phyloP scores from a whole-genome alignment of 2,888 invertebrate species.

The Apodemia hepburni region DNA sequence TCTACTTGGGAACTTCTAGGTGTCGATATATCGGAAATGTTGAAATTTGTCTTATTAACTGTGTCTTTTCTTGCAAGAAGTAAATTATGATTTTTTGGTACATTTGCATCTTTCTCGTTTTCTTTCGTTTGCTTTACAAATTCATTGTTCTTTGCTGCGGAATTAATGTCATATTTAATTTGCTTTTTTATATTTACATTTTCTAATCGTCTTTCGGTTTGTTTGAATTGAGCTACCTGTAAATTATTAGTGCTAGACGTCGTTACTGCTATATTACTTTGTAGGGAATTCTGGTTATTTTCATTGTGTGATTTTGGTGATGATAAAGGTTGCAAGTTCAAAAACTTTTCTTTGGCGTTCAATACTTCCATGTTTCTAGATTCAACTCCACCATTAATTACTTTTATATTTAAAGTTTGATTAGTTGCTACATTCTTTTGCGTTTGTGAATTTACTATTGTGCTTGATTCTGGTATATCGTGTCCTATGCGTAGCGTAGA shows the following conservation, averaged over 20 bases:
- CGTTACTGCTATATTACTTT: neutral
- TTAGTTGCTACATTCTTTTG: neutral
- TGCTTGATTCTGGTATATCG: slow-evolving; percentile 1
- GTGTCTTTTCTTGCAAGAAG: neutral
- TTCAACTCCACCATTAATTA: neutral
- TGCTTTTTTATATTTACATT: neutral
- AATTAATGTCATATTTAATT: neutral
- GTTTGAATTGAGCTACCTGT: neutral
- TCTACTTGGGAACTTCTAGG: neutral
- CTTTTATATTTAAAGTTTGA: neutral
- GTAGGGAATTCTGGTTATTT: neutral
- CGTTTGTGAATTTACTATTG: neutral
- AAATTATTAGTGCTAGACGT: neutral
- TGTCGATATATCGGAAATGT: neutral
- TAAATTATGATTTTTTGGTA: neutral
- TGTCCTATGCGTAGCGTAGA: slow-evolving; percentile 60
- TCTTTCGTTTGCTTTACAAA: neutral
- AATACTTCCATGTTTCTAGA: neutral
- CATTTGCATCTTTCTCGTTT: neutral
- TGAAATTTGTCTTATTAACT: neutral
- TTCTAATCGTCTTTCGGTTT: neutral
- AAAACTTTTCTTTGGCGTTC: slow-evolving; percentile 7
- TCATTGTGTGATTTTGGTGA: neutral
- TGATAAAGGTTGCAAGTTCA: neutral
- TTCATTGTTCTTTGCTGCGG: neutral